Evolutionary conservation across 2,113 vertebrate species (phyloP).

Genomic region (Epinephelus fuscoguttatus): DNA sequence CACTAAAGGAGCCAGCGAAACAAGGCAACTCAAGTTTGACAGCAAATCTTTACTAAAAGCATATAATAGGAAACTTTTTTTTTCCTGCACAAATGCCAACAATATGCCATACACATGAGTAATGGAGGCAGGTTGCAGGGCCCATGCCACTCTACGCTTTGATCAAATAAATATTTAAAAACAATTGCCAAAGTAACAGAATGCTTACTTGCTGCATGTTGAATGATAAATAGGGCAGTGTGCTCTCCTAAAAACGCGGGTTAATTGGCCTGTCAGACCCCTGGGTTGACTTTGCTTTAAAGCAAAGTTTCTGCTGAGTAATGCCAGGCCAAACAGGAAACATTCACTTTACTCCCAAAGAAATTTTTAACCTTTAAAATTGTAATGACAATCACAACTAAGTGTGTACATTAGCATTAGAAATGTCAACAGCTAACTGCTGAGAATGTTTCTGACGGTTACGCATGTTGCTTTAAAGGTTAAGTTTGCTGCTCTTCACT

Average conservation of each 20-base stretch:
- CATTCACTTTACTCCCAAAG: constrained; percentile 26
- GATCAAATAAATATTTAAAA: constrained; percentile 75
- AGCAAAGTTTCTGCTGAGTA: constrained; percentile 53
- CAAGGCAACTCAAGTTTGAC: constrained; percentile 66
- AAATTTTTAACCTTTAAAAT: constrained; percentile 18
- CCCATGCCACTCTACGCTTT: constrained; percentile 49
- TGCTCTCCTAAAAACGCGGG: constrained; percentile 54
- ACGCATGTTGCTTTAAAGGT: too few relatives aligned
- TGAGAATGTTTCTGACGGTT: too few relatives aligned
- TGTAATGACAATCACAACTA: constrained; percentile 16
- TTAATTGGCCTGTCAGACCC: constrained; percentile 61
- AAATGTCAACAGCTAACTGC: too few relatives aligned
- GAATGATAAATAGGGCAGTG: constrained; percentile 64
- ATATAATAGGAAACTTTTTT: constrained; percentile 70
- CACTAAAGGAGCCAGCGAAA: constrained; percentile 54
- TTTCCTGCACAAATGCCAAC: constrained; percentile 68
- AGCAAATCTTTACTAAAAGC: constrained; percentile 86
- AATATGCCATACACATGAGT: constrained; percentile 58
- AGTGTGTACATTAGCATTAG: not conserved
- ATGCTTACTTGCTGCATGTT: constrained; percentile 62
- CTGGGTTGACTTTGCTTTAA: constrained; percentile 51
- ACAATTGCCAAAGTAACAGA: constrained; percentile 59
- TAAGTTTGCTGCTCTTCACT: too few relatives aligned
- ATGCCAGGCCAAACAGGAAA: constrained; percentile 29
- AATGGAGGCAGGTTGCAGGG: constrained; percentile 55